Conservation (phyloP, 2,113 vertebrate genomes). For the Corythaixoides concolor region DNA sequence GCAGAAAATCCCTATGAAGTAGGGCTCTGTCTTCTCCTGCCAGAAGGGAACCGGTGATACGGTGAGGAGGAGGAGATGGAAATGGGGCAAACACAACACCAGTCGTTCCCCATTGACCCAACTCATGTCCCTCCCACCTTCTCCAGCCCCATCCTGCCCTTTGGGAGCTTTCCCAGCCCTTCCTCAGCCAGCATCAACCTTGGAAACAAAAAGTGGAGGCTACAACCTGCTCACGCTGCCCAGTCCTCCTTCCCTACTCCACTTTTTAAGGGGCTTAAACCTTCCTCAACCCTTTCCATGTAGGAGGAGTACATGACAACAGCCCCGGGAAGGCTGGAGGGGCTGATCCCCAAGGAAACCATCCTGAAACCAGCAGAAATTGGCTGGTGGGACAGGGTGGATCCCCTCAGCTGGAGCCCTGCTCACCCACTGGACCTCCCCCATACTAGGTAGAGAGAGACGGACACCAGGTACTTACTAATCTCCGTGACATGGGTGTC, state of each 20-base stretch:
- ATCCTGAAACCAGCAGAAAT: neutral
- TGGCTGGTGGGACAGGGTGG: neutral
- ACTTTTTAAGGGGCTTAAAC: neutral
- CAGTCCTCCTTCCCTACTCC: neutral
- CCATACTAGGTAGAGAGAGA: fast-evolving
- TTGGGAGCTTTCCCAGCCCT: neutral
- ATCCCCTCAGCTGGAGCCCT: neutral
- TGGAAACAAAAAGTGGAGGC: neutral
- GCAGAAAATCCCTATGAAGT: conserved; percentile 99
- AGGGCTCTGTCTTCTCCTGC: conserved; percentile 97
- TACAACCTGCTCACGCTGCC: neutral
- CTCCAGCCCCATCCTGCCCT: neutral
- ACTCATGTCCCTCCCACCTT: neutral
- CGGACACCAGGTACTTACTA: conserved; percentile 76
- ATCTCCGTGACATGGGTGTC: conserved; percentile 94
- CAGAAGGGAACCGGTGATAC: neutral
- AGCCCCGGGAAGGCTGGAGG: neutral
- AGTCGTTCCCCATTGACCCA: neutral
- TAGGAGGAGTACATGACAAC: neutral
- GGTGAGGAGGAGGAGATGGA: neutral
- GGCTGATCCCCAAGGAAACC: neutral
- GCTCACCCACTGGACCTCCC: neutral
- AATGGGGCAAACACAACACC: neutral
- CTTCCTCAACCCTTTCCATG: neutral
- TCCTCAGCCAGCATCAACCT: neutral